Conservation (phyloP, 2,888 invertebrate species). For the Heteromurus nitidus region DNA sequence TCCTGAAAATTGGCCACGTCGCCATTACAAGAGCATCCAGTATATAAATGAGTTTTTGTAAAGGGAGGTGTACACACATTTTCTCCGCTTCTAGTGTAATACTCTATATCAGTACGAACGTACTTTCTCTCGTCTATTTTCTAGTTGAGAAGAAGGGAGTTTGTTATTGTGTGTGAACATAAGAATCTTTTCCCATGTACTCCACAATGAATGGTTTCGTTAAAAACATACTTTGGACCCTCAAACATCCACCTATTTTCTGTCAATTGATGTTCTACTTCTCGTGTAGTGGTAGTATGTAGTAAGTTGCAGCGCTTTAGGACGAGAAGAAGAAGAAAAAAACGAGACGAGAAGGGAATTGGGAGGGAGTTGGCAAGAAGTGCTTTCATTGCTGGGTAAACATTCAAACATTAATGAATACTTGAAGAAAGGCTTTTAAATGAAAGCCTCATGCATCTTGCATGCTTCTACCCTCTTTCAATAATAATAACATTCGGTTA, state of each 20-base stretch:
- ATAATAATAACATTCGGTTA: conserved; percentile 15
- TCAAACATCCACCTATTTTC: not conserved
- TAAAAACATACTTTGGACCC: conserved; percentile 22
- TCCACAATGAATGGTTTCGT: conserved; percentile 35
- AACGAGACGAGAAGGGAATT: too few species aligned
- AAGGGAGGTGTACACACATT: too few species aligned
- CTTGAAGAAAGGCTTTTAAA: conserved; percentile 31
- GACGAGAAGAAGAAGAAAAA: too few species aligned
- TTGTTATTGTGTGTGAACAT: not conserved
- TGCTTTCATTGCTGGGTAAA: conserved; percentile 8
- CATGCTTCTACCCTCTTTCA: conserved; percentile 20
- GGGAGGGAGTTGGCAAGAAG: too few species aligned
- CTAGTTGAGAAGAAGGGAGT: too few species aligned
- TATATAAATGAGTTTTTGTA: too few species aligned
- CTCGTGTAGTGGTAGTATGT: not conserved
- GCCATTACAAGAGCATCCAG: too few species aligned
- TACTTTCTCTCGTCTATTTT: not conserved
- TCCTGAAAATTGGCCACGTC: not conserved
- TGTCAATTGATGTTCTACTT: not conserved
- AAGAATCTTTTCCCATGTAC: not conserved
- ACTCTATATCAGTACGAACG: conserved; percentile 19
- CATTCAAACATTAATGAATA: conserved; percentile 39
- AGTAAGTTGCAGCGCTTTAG: not conserved
- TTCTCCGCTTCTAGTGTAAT: not conserved
- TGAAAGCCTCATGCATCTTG: conserved; percentile 28